Conservation (phyloP, 2,797 vertebrate genomes). For the Calcarius lapponicus region DNA sequence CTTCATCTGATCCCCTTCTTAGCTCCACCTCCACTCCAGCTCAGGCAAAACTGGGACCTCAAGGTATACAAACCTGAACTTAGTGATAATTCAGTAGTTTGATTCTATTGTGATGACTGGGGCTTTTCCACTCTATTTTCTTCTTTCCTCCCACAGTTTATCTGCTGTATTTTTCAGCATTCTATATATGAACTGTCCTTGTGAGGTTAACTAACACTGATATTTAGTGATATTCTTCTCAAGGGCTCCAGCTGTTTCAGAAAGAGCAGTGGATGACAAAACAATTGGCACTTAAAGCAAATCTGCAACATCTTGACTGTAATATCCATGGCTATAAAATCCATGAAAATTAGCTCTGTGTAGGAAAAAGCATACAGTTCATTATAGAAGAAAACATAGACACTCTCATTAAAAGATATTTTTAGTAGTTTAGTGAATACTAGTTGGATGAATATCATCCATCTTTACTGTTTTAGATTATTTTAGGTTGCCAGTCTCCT, state of each 20-base stretch:
- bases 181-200: background rate
- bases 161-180: background rate
- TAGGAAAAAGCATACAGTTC: background rate
- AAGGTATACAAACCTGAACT: constrained; percentile 79
- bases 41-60: constrained; percentile 80
- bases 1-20: constrained; percentile 84
- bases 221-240: background rate
- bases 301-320: background rate
- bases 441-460: background rate
- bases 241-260: background rate
- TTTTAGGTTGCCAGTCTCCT: constrained; percentile 1
- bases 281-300: background rate
- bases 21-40: constrained; percentile 78
- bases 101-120: background rate
- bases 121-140: background rate
- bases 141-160: background rate
- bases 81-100: background rate
- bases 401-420: background rate
- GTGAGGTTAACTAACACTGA: background rate
- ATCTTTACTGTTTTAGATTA: constrained; percentile 3
- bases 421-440: background rate
- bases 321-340: background rate
- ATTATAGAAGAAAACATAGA: background rate
- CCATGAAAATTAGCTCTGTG: background rate
- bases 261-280: background rate